Evolutionary conservation across 2,113 vertebrate species (phyloP).

Genomic region (Enhydra lutris): DNA sequence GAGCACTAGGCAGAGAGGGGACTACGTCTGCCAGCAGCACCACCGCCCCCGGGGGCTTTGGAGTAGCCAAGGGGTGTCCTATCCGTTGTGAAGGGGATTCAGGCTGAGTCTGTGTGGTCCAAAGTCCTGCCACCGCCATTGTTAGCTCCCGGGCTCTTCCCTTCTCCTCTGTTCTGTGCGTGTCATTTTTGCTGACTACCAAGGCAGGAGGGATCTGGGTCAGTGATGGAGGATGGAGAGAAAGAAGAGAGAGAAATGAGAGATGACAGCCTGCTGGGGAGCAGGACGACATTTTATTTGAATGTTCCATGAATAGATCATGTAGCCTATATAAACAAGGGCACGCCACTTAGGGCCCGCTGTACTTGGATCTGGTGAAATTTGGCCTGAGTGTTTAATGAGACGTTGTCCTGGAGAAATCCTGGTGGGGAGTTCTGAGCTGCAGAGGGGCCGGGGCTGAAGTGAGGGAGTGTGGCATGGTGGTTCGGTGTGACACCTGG

Average conservation of each 20-base stretch:
- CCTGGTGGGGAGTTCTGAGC: neutral
- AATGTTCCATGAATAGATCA: neutral
- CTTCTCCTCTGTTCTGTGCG: neutral
- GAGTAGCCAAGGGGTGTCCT: neutral
- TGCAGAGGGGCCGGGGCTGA: neutral
- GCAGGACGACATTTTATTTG: neutral
- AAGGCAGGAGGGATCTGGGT: constrained; percentile 34
- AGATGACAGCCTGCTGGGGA: constrained; percentile 6
- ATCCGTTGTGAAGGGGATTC: neutral
- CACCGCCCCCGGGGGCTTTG: neutral
- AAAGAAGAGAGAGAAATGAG: constrained; percentile 25
- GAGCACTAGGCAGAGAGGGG: neutral
- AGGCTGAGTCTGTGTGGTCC: neutral
- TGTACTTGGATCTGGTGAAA: neutral
- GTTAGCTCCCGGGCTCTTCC: neutral
- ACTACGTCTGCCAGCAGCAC: rapidly evolving
- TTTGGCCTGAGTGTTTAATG: neutral
- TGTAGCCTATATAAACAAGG: constrained; percentile 27
- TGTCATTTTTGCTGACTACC: constrained; percentile 34
- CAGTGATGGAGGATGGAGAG: constrained; percentile 32
- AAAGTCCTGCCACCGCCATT: neutral
- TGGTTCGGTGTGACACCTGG: neutral
- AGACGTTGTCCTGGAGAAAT: neutral
- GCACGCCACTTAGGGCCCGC: neutral
- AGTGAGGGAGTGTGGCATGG: neutral